A percentile compares a stretch with the other conserved stretches of the same genome.
These are phyloP conservation scores for Poeciliopsis retropinna DNA, from an alignment of 2,113 vertebrate genomes.

Conservation along the genomic window DNA sequence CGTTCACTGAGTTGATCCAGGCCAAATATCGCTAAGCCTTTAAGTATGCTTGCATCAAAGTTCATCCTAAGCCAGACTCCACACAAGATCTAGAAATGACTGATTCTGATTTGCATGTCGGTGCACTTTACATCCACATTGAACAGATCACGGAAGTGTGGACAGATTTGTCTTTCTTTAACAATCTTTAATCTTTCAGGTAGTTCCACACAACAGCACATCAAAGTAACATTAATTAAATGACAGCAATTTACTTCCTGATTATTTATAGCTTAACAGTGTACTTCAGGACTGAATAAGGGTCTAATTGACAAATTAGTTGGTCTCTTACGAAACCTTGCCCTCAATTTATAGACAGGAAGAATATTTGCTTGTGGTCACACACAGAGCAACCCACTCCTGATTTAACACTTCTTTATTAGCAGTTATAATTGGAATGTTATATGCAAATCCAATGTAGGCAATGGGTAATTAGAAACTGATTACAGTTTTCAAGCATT, in stretches of 20 bases:
- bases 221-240: slow-evolving; percentile 49
- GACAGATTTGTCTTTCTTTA: background rate
- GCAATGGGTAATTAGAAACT: slow-evolving; percentile 20
- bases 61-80: slow-evolving; percentile 32
- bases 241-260: slow-evolving; percentile 46
- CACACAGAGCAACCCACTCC: slow-evolving; percentile 6
- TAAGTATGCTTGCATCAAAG: slow-evolving; percentile 44
- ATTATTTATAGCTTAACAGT: slow-evolving; percentile 56
- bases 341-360: slow-evolving; percentile 46
- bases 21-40: slow-evolving; percentile 34
- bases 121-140: background rate
- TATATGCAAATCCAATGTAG: background rate
- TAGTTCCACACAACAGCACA: slow-evolving; percentile 6
- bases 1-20: slow-evolving; percentile 13
- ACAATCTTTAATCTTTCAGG: background rate
- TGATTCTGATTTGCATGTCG: slow-evolving; percentile 3
- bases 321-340: slow-evolving; percentile 18
- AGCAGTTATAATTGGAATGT: slow-evolving; percentile 13
- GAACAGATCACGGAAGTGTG: background rate
- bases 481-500: slow-evolving; percentile 7
- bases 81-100: slow-evolving; percentile 16
- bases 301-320: slow-evolving; percentile 30
- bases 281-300: slow-evolving; percentile 33
- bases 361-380: background rate
- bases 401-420: slow-evolving; percentile 27